Percentiles rank a stretch among this genome's conserved stretches.
phyloP scores from a whole-genome alignment of 1,140 invertebrate genomes.

The Drosophila pseudoananassae region DNA sequence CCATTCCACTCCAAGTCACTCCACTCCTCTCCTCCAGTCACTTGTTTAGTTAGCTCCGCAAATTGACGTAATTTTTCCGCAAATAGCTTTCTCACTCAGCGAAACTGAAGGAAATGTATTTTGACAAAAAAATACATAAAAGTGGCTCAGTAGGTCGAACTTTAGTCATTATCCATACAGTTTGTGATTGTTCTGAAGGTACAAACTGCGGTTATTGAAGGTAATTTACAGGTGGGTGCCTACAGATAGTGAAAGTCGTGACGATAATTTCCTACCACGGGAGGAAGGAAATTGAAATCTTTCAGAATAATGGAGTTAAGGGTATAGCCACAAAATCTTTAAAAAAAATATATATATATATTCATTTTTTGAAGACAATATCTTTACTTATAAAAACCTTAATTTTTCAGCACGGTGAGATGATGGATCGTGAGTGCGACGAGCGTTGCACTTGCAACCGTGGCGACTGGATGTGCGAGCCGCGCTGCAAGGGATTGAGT shows the following conservation, averaged over 20 bases:
- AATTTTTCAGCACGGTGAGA: constrained; percentile 86
- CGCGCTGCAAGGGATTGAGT: constrained; percentile 87
- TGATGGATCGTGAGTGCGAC: constrained; percentile 88
- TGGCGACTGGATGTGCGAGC: constrained; percentile 88
- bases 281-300: constrained; percentile 1
- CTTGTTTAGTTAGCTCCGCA: constrained; percentile 40
- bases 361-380: no score
- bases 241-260: constrained; percentile 30
- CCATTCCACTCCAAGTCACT: constrained; percentile 11
- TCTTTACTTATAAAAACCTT: neutral
- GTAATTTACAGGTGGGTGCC: constrained; percentile 22
- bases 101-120: constrained; percentile 41
- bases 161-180: constrained; percentile 52
- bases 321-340: neutral
- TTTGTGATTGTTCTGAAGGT: constrained; percentile 25
- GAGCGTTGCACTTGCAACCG: constrained; percentile 88
- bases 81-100: constrained; percentile 43
- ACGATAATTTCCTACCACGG: neutral
- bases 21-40: constrained; percentile 10
- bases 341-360: no score
- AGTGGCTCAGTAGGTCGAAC: constrained; percentile 47
- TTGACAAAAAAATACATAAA: constrained; percentile 41
- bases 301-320: neutral
- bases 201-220: constrained; percentile 16
- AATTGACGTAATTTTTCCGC: constrained; percentile 67